Conservation (phyloP, 1,140 invertebrate species). For the Cheumatopsyche charites region DNA sequence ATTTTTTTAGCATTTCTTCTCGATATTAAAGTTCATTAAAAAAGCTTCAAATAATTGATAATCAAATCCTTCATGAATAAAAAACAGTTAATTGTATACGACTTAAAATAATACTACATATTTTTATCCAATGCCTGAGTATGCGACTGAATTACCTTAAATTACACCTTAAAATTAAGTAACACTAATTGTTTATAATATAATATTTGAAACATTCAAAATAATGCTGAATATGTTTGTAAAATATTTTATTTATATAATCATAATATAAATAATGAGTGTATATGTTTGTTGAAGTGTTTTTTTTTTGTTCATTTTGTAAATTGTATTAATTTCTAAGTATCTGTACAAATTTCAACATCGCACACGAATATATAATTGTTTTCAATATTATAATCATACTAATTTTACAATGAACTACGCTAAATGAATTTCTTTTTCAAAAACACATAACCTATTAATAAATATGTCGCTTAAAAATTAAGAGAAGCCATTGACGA, state of each 20-base stretch:
- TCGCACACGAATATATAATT: neutral
- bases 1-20: too few species aligned
- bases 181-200: neutral
- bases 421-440: neutral
- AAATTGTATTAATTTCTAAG: neutral
- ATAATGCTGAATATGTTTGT: too few species aligned
- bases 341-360: constrained; percentile 6
- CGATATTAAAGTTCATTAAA: too few species aligned
- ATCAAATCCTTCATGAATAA: too few species aligned
- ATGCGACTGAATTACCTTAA: neutral
- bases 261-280: neutral
- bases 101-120: constrained; percentile 18
- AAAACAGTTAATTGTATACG: neutral
- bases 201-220: too few species aligned
- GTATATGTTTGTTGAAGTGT: neutral
- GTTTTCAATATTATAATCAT: neutral
- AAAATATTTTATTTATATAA: neutral
- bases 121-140: constrained; percentile 3
- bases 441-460: constrained; percentile 5
- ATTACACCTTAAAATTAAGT: neutral
- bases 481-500: constrained; percentile 8
- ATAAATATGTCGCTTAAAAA: constrained; percentile 14
- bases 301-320: neutral
- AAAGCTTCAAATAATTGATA: too few species aligned
- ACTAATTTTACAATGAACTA: constrained; percentile 22